Base-by-base conservation (phyloP, 2,888 invertebrate genomes). In the Scaptodrosophila latifasciaeformis region DNA sequence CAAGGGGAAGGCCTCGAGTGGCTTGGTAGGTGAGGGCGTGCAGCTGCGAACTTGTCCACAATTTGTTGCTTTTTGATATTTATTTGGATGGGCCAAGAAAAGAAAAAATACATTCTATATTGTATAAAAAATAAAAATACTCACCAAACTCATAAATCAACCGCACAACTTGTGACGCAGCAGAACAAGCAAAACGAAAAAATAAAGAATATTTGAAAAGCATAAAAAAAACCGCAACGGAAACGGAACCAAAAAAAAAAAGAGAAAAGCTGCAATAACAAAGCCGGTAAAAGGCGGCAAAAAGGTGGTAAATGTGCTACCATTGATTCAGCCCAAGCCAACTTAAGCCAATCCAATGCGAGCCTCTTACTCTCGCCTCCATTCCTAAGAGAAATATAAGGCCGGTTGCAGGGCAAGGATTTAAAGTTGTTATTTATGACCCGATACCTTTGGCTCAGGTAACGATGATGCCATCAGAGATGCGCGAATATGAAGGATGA, bases 21-120 rank as follows among this genome's bases (percentile, higher is more conserved):
- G 15, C 13, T 34, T 1, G 2, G 12, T 9, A 21, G 1, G 42
- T 43, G 21, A 18, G 21, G 6, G 13, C 19, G 31, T 19, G 34
- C 19, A 17, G 12, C 9, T 12, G 46, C 37, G 13, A 19, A 21
- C n/a, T 47, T 37, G 49, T 61, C 56, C 64, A 43, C 65, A 65
- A 75, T 80, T 81, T 75, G 79, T 78, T 75, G 76, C 62, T 71
- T 62, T 81, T 75, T 78, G 63, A 71, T 80, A 78, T 78, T 62
- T 75, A 68, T 68, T 80, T 68, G 57, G 65, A 67, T 29, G 61
- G 56, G 50, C 18, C 51, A 70, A 44, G 9, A 51, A 48, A 39
- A 37, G 13, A 31, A n/a, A n/a, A n/a, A n/a, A n/a, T n/a, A n/a
- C n/a, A n/a, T n/a, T n/a, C n/a, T n/a, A n/a, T n/a, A n/a, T n/a